Conservation (phyloP, 2,888 invertebrate genomes). For the Heteropelma amictum region DNA sequence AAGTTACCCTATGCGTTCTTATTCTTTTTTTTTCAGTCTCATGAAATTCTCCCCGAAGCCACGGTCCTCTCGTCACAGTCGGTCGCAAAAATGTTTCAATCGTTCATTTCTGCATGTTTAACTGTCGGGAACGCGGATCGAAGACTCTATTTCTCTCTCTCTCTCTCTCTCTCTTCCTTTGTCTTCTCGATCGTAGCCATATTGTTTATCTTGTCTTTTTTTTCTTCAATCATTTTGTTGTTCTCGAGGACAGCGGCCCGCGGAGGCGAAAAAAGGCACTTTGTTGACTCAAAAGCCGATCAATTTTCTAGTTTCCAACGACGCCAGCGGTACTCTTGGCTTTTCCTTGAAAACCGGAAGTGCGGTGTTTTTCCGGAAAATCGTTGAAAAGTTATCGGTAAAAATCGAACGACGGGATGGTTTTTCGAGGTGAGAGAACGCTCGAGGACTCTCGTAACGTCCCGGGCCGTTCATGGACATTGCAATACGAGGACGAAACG, state of each 20-base stretch:
- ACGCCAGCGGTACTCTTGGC: too few species aligned
- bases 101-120: background rate
- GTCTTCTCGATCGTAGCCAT: background rate
- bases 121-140: background rate
- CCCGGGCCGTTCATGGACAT: too few species aligned
- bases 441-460: background rate
- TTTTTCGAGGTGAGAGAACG: background rate
- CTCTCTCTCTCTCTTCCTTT: background rate
- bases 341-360: background rate
- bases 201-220: background rate
- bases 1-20: background rate
- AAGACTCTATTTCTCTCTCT: too few species aligned
- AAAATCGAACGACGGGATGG: slow-evolving; percentile 34
- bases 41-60: slow-evolving; percentile 66
- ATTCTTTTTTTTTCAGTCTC: slow-evolving; percentile 72
- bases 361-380: background rate
- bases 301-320: too few species aligned
- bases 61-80: slow-evolving; percentile 30
- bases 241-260: slow-evolving; percentile 36
- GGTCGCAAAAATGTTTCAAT: slow-evolving; percentile 1
- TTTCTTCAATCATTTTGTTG: too few species aligned
- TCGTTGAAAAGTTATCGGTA: background rate
- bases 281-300: slow-evolving; percentile 38
- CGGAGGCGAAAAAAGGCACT: slow-evolving; percentile 52
- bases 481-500: background rate